Evolutionary conservation across 2,888 invertebrate species (phyloP).

Genomic region (Prosapia bicincta): DNA sequence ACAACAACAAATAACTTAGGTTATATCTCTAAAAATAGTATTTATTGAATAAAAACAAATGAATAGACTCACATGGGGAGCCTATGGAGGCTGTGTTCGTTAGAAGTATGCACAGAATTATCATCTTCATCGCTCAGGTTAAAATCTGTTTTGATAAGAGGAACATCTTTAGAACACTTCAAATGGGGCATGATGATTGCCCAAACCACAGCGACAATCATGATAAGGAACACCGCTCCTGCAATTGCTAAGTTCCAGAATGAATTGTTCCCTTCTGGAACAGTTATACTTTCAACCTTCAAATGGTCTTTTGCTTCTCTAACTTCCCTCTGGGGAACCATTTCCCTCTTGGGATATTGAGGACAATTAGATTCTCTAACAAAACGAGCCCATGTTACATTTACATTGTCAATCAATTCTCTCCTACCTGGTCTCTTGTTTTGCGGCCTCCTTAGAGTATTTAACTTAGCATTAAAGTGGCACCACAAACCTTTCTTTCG

Average conservation of each 20-base stretch:
- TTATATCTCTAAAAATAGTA: too few species aligned
- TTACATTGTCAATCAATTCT: constrained; percentile 53
- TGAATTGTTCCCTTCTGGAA: neutral
- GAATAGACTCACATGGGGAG: neutral
- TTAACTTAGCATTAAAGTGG: constrained; percentile 56
- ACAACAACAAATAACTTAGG: too few species aligned
- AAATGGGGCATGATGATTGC: neutral
- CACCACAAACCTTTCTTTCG: constrained; percentile 63
- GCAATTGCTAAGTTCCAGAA: neutral
- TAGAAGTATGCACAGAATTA: neutral
- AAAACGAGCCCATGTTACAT: constrained; percentile 70
- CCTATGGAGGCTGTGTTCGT: neutral
- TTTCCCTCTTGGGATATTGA: neutral
- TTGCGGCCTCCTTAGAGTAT: constrained; percentile 47
- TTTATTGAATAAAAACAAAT: too few species aligned
- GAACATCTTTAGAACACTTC: neutral
- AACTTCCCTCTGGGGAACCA: neutral
- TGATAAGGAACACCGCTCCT: neutral
- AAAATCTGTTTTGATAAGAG: neutral
- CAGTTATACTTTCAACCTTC: neutral
- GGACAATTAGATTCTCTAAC: constrained; percentile 39
- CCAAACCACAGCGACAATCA: neutral
- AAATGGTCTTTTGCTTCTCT: neutral
- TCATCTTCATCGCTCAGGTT: neutral
- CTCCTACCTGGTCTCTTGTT: constrained; percentile 54